Evolutionary conservation across 64 coral and sea anemone species (phyloP).

Genomic region (Hydrozoanthus tunicans): DNA sequence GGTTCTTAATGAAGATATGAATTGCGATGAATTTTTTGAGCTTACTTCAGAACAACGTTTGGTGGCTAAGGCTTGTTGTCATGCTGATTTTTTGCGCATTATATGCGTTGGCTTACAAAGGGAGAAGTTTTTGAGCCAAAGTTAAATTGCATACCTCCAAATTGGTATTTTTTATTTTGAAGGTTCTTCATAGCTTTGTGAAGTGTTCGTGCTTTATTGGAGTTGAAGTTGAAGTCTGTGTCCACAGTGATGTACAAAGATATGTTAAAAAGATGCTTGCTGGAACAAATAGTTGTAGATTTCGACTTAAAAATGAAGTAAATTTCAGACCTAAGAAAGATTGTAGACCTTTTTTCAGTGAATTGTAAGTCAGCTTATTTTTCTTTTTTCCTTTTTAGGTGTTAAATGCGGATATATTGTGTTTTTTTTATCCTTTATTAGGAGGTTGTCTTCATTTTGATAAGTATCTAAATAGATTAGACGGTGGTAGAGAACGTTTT

Average conservation of each 20-base stretch:
- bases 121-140: conserved; percentile 35
- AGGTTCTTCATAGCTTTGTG: conserved; percentile 48
- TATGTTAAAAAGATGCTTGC: background rate
- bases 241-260: background rate
- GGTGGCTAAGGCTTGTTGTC: too few species aligned
- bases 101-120: conserved; percentile 33
- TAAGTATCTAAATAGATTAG: background rate
- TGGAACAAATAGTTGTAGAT: too few species aligned
- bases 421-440: background rate
- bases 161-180: conserved; percentile 27
- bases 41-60: too few species aligned
- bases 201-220: conserved; percentile 47
- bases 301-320: too few species aligned
- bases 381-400: too few species aligned
- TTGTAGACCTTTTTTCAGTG: too few species aligned
- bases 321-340: too few species aligned
- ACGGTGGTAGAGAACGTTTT: background rate
- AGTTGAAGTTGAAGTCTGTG: conserved; percentile 36
- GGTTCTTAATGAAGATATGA: too few species aligned
- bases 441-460: background rate
- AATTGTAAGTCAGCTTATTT: too few species aligned
- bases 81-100: too few species aligned
- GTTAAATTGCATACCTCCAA: background rate
- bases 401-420: too few species aligned
- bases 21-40: too few species aligned